A percentile compares a stretch with the other conserved stretches of the same genome.
Evolutionary conservation across 2,888 invertebrate species (phyloP).

Genomic region (Pycnomerus fuliginosus): DNA sequence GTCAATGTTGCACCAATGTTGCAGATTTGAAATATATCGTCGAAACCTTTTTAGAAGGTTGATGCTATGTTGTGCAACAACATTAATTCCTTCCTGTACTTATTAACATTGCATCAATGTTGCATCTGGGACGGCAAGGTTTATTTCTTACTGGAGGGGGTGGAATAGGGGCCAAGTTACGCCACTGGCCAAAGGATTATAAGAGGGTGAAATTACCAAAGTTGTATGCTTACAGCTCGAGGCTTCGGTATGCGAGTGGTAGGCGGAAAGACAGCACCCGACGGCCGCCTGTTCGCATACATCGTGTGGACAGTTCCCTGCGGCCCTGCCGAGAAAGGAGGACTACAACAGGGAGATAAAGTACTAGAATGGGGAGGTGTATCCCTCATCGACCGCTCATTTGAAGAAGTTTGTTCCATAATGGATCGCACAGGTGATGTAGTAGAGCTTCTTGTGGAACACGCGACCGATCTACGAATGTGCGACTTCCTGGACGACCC

Average conservation of each 20-base stretch:
- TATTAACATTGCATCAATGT: too few species aligned
- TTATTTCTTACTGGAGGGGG: too few species aligned
- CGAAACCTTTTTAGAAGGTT: too few species aligned
- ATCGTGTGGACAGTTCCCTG: slow-evolving; percentile 91
- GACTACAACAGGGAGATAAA: slow-evolving; percentile 85
- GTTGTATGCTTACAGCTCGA: slow-evolving; percentile 66
- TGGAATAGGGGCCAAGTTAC: too few species aligned
- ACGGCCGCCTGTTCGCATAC: slow-evolving; percentile 85
- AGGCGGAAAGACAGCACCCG: slow-evolving; percentile 84
- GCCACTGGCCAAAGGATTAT: too few species aligned
- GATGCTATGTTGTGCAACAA: too few species aligned
- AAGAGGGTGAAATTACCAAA: too few species aligned
- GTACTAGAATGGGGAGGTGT: slow-evolving; percentile 92
- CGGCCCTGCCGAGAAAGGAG: slow-evolving; percentile 88
- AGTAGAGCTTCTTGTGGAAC: slow-evolving; percentile 84
- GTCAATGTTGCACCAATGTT: too few species aligned
- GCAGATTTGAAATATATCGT: too few species aligned
- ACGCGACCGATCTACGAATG: slow-evolving; percentile 72
- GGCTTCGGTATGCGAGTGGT: slow-evolving; percentile 95
- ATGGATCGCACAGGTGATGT: slow-evolving; percentile 85
- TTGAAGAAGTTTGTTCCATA: slow-evolving; percentile 89
- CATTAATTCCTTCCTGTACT: too few species aligned
- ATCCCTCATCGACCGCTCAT: slow-evolving; percentile 85
- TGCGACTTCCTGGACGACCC: slow-evolving; percentile 70
- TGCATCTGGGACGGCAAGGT: too few species aligned